Evolutionary conservation across 1,140 invertebrate species (phyloP), one percentile per base, ranked within the genome.

Genomic region (Augochlora pura): DNA sequence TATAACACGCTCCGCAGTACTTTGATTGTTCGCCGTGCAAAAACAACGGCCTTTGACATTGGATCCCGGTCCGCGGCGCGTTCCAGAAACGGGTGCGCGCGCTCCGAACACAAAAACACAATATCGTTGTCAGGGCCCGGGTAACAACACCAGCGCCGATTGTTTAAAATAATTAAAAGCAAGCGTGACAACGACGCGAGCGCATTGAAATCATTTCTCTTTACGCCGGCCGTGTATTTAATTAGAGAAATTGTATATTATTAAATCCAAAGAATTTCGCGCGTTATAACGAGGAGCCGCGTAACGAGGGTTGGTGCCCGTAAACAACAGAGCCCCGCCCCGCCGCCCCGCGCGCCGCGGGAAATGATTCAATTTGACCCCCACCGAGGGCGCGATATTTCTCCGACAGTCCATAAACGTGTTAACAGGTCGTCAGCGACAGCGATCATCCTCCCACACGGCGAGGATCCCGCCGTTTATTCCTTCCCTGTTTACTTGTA

Each of bases 321-420:
- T 70, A 63, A 42, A 65, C 38, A 42, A 62, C 27, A 27, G n/a
- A n/a, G 0, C 16, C 5, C 25, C 1, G 42, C 52, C 23, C 1
- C 42, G 38, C 2, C 42, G n/a, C 23, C 23, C 5, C 9, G 2
- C 6, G 8, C 9, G 21, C 6, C 10, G 12, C 9, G 54, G 21
- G 18, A 38, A 38, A 32, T 23, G 52, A 60, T 69, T 77, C 57
- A 54, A 63, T 77, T 77, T 42, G 57, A 21, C 7, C 59, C 18
- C 23, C 59, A 32, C 32, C 12, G 8, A 70, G 7, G n/a, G 27
- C 23, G 23, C 57, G 42, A 70, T 77, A 38, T 62, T 46, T 77
- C 42, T 21, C 59, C 42, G 67, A 46, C 57, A 77, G 67, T 71
- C 67, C 57, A 63, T 77, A 77, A 70, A 71, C 57, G 39, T 9